phyloP scores from a whole-genome alignment of 2,797 vertebrate genomes.

The Sciurus carolinensis region DNA sequence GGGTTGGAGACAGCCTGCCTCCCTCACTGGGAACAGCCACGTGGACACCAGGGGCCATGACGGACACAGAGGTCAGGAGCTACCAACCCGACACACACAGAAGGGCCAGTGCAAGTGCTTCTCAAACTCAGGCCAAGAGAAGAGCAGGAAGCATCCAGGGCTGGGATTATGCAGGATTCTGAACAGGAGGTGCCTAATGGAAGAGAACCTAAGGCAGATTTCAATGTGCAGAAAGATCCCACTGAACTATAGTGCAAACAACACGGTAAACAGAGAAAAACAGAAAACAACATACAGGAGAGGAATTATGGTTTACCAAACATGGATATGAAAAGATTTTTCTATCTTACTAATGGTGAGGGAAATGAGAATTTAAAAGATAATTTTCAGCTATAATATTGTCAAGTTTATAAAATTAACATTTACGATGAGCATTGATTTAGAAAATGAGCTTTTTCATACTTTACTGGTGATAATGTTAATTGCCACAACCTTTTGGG shows the following conservation, averaged over 20 bases:
- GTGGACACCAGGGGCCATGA: no score
- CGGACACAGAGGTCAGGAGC: fast-evolving
- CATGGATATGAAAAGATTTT: background rate
- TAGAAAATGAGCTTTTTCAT: background rate
- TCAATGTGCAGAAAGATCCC: background rate
- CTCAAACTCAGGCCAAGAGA: fast-evolving
- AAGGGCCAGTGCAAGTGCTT: fast-evolving
- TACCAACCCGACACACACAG: no score
- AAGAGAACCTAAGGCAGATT: background rate
- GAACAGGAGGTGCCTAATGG: fast-evolving
- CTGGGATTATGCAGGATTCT: no score
- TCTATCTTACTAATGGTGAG: background rate
- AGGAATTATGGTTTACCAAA: background rate
- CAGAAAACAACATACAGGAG: no score
- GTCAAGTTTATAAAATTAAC: slow-evolving; percentile 14
- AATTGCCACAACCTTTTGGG: background rate
- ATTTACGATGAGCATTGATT: background rate
- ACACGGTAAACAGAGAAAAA: background rate
- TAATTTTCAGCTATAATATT: background rate
- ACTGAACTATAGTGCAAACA: no score
- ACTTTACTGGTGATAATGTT: background rate
- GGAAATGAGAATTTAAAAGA: background rate
- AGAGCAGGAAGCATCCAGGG: background rate
- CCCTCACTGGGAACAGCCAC: fast-evolving
- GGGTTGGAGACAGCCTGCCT: fast-evolving